Evolutionary conservation across 2,888 invertebrate species (phyloP), one percentile per base, ranked within the genome.

Genomic region (Ferrisia virgata): DNA sequence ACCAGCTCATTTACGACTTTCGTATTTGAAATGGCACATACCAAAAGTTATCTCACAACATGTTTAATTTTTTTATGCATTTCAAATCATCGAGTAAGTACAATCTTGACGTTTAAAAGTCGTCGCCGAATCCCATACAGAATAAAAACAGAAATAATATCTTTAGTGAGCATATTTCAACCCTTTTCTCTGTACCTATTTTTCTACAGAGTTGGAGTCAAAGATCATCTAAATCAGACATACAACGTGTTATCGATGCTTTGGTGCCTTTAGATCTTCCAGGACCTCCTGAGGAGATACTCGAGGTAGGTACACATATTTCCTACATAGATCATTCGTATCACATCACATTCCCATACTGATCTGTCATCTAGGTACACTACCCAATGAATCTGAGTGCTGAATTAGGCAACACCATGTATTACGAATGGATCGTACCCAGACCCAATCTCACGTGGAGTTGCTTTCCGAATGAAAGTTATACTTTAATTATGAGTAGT

Each of bases 401-500:
- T 18, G n/a, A 76, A 11, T 36, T 76, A 9, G 72, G 72, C 8
- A 76, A 76, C 22, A 36, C 15, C 1, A 76, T 76, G 72, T 76
- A 76, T 9, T 36, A 36, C 36, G 72, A 76, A 36, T 76, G 72
- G 72, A 76, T 76, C 33, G 18, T 1, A 36, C 28, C 72, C 1
- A 64, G 15, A 76, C 72, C 72, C 0, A 76, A 76, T 18, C 18
- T 36, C 1, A 76, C 72, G 5, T 76, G 72, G 72, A 76, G 8
- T 36, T 76, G 72, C 22, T 0, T 18, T 1, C 33, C 33, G 2
- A 76, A 76, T 5, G 33, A 33, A 36, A 18, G 33, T 1, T 76
- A 76, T 18, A 76, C 72, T 36, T 76, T 76, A 18, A 76, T 76
- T 8, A 76, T 76, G 72, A 36, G 28, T 9, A 76, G 72, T 76